Evolutionary conservation across 1,140 invertebrate species (phyloP).

Genomic region (Lanistes nyassanus): DNA sequence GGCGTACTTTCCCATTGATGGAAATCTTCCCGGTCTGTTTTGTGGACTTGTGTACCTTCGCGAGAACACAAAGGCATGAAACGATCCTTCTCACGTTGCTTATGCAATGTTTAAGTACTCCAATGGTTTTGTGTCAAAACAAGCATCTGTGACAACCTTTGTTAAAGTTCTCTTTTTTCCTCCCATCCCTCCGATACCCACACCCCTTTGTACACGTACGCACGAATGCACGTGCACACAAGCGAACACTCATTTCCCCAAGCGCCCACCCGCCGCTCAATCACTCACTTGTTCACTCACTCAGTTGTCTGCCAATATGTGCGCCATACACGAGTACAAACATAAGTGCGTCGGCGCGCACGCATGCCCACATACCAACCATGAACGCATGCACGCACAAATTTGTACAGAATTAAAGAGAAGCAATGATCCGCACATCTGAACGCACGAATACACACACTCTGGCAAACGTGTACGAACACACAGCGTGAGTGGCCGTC

Average conservation of each 20-base stretch:
- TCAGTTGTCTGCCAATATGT: not conserved
- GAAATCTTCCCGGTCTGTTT: too few species aligned
- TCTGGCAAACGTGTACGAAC: not conserved
- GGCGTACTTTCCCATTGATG: too few species aligned
- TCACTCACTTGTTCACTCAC: not conserved
- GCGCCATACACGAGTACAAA: not conserved
- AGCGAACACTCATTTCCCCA: not conserved
- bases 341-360: not conserved
- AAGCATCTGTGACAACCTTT: too few species aligned
- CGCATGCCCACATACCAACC: conserved; percentile 1
- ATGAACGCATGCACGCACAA: not conserved
- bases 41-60: too few species aligned
- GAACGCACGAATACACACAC: not conserved
- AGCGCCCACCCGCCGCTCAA: not conserved
- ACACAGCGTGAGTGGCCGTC: not conserved
- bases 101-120: too few species aligned
- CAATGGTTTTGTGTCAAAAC: too few species aligned
- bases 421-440: not conserved
- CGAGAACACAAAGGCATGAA: too few species aligned
- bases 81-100: too few species aligned
- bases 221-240: not conserved
- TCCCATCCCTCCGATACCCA: not conserved
- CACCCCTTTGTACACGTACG: not conserved
- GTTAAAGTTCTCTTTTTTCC: not conserved
- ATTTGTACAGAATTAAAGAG: not conserved